These are phyloP conservation scores for Orthonyx spaldingii DNA, from an alignment of 2,113 vertebrate genomes.

Conservation along the genomic window DNA sequence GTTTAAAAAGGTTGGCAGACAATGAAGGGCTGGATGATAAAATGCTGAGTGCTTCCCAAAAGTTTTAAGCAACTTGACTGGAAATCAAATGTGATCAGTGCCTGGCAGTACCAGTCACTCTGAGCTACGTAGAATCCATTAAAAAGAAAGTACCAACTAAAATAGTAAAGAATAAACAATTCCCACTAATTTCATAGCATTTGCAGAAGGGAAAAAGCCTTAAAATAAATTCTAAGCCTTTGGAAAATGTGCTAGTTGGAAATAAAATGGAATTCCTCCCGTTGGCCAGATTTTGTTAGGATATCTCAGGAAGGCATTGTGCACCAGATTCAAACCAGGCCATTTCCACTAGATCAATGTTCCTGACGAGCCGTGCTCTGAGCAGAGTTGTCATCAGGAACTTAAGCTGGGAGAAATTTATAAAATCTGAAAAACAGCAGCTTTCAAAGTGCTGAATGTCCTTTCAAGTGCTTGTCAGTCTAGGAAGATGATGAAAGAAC, in stretches of 20 bases:
- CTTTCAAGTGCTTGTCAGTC: not conserved
- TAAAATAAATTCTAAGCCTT: not conserved
- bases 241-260: not conserved
- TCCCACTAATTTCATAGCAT: not conserved
- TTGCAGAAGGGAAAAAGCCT: not conserved
- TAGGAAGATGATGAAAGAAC: not conserved
- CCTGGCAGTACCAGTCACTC: not conserved
- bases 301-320: not conserved
- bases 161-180: not conserved
- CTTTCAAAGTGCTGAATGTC: slow-evolving; percentile 1
- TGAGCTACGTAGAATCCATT: not conserved
- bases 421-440: slow-evolving; percentile 43
- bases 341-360: not conserved
- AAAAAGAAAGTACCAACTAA: not conserved
- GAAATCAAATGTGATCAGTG: not conserved
- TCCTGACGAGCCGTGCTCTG: not conserved
- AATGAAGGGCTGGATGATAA: not conserved
- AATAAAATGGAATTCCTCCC: not conserved
- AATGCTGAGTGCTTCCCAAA: not conserved
- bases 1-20: not conserved
- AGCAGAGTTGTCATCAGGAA: slow-evolving; percentile 27
- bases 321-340: not conserved
- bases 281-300: not conserved
- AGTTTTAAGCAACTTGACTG: not conserved
- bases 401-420: slow-evolving; percentile 1